Evolutionary conservation across 2,888 invertebrate species (phyloP).

Genomic region (Alloscopus bannaensis): DNA sequence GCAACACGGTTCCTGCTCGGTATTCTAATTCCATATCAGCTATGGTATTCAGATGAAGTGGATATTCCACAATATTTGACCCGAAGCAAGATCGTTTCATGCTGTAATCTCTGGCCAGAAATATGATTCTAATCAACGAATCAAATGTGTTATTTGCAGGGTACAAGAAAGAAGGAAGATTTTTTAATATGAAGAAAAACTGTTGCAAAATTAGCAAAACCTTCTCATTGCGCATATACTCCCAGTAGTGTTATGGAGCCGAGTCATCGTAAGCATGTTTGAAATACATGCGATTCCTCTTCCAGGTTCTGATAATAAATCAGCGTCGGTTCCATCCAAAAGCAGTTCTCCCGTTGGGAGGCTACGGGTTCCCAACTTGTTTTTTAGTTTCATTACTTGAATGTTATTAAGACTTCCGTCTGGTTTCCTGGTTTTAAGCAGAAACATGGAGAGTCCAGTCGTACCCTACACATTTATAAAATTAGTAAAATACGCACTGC

Average conservation of each 20-base stretch:
- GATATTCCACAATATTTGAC: slow-evolving; percentile 76
- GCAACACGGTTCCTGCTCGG: slow-evolving; percentile 76
- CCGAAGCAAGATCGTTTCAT: slow-evolving; percentile 77
- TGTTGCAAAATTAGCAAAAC: slow-evolving; percentile 73
- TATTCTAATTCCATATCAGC: slow-evolving; percentile 78
- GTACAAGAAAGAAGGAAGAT: neutral
- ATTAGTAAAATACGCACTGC: neutral
- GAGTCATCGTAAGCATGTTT: slow-evolving; percentile 78
- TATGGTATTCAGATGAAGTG: slow-evolving; percentile 77
- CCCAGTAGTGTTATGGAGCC: slow-evolving; percentile 78
- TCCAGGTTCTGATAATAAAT: slow-evolving; percentile 76
- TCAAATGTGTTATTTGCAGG: neutral
- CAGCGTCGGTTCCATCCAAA: slow-evolving; percentile 77
- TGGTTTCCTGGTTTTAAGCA: slow-evolving; percentile 75
- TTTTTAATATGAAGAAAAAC: neutral
- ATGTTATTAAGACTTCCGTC: slow-evolving; percentile 77
- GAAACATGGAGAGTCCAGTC: slow-evolving; percentile 78
- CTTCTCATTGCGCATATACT: slow-evolving; percentile 76
- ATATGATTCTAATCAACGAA: slow-evolving; percentile 76
- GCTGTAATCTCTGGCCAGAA: slow-evolving; percentile 78
- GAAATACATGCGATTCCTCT: slow-evolving; percentile 78
- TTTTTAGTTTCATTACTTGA: slow-evolving; percentile 77
- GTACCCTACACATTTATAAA: too few relatives aligned
- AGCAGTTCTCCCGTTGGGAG: slow-evolving; percentile 79
- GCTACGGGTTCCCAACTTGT: slow-evolving; percentile 79